Conservation (phyloP, 2,113 vertebrate species). For the Bagarius yarrelli region DNA sequence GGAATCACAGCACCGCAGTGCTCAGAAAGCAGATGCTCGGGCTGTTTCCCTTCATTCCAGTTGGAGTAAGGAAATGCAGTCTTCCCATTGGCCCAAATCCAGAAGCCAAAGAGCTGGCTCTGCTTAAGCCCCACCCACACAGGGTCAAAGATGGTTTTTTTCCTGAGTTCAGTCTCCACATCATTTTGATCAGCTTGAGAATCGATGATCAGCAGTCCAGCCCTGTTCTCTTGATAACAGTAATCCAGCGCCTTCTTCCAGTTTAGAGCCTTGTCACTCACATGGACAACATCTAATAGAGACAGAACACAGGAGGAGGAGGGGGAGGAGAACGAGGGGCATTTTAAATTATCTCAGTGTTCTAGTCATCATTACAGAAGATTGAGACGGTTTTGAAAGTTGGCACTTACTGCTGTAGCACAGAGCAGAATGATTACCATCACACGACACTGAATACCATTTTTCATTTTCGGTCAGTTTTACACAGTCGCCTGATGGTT, state of each 20-base stretch:
- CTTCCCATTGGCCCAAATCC: constrained; percentile 60
- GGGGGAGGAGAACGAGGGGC: neutral
- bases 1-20: constrained; percentile 52
- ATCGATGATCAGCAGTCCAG: constrained; percentile 46
- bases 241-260: constrained; percentile 55
- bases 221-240: neutral
- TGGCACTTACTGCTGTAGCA: no score
- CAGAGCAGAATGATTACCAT: no score
- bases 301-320: neutral
- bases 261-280: neutral
- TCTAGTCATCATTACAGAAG: no score
- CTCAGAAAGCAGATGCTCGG: constrained; percentile 34
- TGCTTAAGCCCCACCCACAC: constrained; percentile 66
- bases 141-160: neutral
- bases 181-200: neutral
- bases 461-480: no score
- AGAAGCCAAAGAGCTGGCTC: constrained; percentile 63
- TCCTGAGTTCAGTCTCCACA: constrained; percentile 2
- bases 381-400: no score
- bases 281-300: constrained; percentile 40
- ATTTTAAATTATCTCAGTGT: neutral
- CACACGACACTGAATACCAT: no score
- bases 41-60: constrained; percentile 34
- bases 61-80: constrained; percentile 20
- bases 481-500: no score